Evolutionary conservation across 2,888 invertebrate species (phyloP).

Genomic region (Lasioglossum pauxillum): DNA sequence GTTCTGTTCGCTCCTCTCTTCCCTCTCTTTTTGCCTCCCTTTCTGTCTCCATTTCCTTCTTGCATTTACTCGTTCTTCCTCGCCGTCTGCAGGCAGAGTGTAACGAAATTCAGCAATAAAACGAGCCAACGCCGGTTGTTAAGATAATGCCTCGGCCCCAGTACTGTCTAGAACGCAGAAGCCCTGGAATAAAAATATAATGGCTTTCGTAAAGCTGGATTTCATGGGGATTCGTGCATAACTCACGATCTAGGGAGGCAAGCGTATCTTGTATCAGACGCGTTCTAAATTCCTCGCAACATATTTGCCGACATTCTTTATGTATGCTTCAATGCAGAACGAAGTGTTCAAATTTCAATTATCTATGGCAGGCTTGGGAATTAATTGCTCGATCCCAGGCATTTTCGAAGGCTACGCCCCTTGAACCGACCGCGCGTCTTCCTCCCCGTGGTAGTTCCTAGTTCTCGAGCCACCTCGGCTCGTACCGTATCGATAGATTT

Average conservation of each 20-base stretch:
- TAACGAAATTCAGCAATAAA: constrained; percentile 61
- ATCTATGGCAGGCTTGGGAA: no score
- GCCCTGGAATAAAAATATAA: constrained; percentile 64
- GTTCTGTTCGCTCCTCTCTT: not conserved
- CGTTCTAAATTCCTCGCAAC: constrained; percentile 24
- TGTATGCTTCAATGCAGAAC: not conserved
- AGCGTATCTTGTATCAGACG: constrained; percentile 16
- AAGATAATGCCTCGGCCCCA: constrained; percentile 56
- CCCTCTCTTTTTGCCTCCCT: not conserved
- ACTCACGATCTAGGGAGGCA: constrained; percentile 45
- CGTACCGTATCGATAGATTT: no score
- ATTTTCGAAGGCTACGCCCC: no score
- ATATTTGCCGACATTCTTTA: not conserved
- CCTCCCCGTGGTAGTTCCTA: no score
- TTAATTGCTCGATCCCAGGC: no score
- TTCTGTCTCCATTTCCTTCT: constrained; percentile 2
- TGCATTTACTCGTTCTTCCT: not conserved
- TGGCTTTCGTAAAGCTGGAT: constrained; percentile 54
- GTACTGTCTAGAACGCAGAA: constrained; percentile 20
- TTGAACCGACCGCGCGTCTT: no score
- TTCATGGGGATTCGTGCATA: constrained; percentile 31
- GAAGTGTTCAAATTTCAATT: not conserved
- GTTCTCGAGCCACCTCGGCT: no score
- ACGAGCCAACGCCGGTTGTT: constrained; percentile 51
- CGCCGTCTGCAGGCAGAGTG: constrained; percentile 11